phyloP scores from a whole-genome alignment of 2,888 invertebrate genomes.

The Cryptocheilus praepositus region DNA sequence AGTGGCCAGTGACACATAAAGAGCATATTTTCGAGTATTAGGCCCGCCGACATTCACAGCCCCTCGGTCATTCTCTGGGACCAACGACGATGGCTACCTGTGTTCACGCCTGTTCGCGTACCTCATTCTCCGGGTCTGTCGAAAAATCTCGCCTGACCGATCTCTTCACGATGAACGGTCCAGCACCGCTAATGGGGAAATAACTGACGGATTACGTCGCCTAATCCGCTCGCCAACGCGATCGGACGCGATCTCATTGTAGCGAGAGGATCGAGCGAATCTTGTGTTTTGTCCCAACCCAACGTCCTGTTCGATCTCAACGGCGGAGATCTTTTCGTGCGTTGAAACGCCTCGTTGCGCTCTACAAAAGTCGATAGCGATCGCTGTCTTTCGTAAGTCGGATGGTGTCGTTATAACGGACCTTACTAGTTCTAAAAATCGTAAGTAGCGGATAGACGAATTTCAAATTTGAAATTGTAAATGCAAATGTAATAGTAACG shows the following conservation, averaged over 20 bases:
- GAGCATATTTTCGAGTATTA: constrained; percentile 73
- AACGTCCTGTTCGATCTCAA: no score
- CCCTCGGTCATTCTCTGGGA: constrained; percentile 2
- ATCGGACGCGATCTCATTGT: constrained; percentile 56
- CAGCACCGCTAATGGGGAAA: constrained; percentile 67
- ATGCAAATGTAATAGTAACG: no score
- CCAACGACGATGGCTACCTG: constrained; percentile 45
- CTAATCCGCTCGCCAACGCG: constrained; percentile 57
- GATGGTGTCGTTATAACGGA: no score
- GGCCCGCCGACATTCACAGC: constrained; percentile 23
- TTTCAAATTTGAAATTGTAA: no score
- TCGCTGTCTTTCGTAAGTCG: no score
- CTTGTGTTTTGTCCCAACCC: constrained; percentile 24
- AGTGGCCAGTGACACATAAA: constrained; percentile 74
- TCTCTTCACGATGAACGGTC: constrained; percentile 40
- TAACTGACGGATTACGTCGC: constrained; percentile 69
- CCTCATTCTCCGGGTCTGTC: constrained; percentile 14
- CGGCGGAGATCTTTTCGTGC: not conserved
- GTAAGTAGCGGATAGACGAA: no score
- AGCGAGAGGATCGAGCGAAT: constrained; percentile 37
- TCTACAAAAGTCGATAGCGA: not conserved
- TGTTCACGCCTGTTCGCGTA: constrained; percentile 61
- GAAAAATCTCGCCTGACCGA: constrained; percentile 53
- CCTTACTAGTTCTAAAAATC: no score
- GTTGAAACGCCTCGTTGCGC: not conserved